These are phyloP conservation scores for Urosaurus nigricauda DNA, from an alignment of 2,797 vertebrate species.

Conservation along the genomic window DNA sequence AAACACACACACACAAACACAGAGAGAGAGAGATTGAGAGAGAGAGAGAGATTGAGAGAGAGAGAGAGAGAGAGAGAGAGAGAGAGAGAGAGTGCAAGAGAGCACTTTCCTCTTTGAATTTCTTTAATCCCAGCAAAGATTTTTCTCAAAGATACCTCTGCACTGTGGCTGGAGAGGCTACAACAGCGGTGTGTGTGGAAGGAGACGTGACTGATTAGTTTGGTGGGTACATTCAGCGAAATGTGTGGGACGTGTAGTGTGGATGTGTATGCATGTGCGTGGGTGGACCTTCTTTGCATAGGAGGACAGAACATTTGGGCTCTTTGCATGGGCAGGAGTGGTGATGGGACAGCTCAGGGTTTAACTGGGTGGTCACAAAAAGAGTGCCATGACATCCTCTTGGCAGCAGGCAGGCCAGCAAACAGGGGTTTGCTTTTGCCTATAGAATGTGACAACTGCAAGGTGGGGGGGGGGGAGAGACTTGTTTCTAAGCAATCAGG, in stretches of 20 bases:
- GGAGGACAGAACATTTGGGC: background rate
- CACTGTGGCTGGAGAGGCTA: background rate
- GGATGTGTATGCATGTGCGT: background rate
- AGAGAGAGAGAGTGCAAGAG: no score
- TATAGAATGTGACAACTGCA: background rate
- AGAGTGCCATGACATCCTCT: background rate
- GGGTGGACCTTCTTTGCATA: slow-evolving; percentile 32
- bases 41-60: no score
- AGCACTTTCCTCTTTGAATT: background rate
- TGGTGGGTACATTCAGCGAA: background rate
- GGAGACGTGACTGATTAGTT: fast-evolving
- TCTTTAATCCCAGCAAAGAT: background rate
- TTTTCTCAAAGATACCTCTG: background rate
- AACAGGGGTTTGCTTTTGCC: background rate
- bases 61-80: no score
- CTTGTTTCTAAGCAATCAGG: background rate
- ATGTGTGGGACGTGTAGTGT: background rate
- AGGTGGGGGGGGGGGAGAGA: background rate
- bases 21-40: no score
- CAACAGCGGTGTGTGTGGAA: fast-evolving
- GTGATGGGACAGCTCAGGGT: slow-evolving; percentile 1
- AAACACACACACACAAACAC: no score
- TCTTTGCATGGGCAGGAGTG: background rate
- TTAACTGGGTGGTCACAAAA: background rate
- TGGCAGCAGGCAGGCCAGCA: fast-evolving